Evolutionary conservation across 2,797 vertebrate genomes (phyloP).

Genomic region (Trachops cirrhosus): DNA sequence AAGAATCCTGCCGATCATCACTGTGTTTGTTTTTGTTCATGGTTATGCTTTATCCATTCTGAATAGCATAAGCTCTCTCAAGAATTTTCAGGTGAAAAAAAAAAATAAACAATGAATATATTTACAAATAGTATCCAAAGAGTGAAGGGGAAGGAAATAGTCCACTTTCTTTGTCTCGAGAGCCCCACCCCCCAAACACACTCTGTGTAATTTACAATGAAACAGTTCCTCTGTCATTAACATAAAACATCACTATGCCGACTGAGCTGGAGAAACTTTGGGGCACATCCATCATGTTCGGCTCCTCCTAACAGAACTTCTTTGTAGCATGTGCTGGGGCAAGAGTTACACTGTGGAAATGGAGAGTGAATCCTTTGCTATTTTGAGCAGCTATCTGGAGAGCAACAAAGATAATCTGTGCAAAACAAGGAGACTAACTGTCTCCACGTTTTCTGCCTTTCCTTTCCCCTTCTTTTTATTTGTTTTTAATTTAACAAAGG

Average conservation of each 20-base stretch:
- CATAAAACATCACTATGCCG: not conserved
- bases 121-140: not conserved
- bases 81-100: not conserved
- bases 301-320: not conserved
- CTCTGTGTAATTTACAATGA: not conserved
- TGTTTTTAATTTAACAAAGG: conserved; percentile 7
- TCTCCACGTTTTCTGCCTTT: not conserved
- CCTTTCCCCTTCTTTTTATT: not conserved
- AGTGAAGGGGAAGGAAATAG: not conserved
- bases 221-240: not conserved
- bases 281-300: not conserved
- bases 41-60: not conserved
- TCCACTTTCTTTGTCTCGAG: not conserved
- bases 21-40: not conserved
- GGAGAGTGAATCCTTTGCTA: not conserved
- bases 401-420: not conserved
- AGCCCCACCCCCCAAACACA: rapidly evolving
- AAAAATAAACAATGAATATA: not conserved
- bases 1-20: not conserved
- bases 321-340: not conserved
- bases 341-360: not conserved
- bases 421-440: not conserved
- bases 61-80: not conserved
- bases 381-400: not conserved
- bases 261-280: not conserved